Percentiles rank a stretch among this genome's conserved stretches.
Evolutionary conservation across 2,113 vertebrate species (phyloP).

Genomic region (Verasper variegatus): DNA sequence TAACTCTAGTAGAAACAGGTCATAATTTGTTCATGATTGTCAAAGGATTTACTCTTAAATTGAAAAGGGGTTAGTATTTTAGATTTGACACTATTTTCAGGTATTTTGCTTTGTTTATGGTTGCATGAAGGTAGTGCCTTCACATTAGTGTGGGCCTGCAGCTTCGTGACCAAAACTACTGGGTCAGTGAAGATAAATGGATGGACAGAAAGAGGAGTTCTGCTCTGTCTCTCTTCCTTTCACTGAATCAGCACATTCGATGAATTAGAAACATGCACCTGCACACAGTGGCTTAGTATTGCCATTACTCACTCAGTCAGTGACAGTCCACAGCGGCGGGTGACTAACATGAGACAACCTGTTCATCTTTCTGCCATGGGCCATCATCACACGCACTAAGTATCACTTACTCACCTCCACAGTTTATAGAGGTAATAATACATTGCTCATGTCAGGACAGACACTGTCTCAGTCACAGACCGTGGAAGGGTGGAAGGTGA

Average conservation of each 20-base stretch:
- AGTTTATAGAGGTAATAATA: constrained; percentile 52
- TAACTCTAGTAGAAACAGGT: not conserved
- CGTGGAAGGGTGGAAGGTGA: constrained; percentile 26
- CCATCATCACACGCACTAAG: constrained; percentile 48
- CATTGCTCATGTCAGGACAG: constrained; percentile 45
- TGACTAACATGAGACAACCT: constrained; percentile 40
- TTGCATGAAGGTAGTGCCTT: no score
- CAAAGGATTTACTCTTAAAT: no score
- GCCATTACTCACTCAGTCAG: constrained; percentile 51
- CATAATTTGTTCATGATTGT: not conserved
- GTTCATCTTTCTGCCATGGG: constrained; percentile 51
- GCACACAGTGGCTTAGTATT: not conserved
- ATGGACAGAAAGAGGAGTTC: not conserved
- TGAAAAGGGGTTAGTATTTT: not conserved
- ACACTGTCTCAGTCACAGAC: constrained; percentile 18
- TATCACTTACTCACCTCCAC: constrained; percentile 38
- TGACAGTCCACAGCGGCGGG: constrained; percentile 36
- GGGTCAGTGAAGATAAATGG: not conserved
- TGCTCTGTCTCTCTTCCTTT: not conserved
- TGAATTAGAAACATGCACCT: constrained; percentile 35
- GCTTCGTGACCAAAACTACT: no score
- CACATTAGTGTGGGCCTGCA: no score
- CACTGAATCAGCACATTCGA: constrained; percentile 32
- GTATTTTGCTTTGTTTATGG: no score
- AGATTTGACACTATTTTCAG: not conserved